Conservation (phyloP, 53 echinoderm and acorn worm genomes). For the Temnopleurus reevesii region DNA sequence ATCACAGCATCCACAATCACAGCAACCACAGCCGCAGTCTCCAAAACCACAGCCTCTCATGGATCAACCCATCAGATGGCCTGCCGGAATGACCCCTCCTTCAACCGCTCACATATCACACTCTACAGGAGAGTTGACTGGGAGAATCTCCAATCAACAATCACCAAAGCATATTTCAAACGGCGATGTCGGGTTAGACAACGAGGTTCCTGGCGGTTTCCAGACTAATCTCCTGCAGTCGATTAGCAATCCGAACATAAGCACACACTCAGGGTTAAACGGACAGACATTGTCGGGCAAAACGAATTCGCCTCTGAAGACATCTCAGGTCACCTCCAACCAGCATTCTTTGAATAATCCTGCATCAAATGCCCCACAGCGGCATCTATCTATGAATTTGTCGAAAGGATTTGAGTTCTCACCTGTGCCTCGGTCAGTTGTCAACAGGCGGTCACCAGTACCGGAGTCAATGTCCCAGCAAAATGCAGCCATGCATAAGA, state of each 20-base stretch:
- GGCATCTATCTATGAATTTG: neutral
- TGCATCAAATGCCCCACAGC: neutral
- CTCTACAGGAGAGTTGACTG: conserved; percentile 34
- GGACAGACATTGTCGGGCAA: neutral
- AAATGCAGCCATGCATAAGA: neutral
- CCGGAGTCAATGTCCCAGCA: neutral
- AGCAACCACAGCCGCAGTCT: neutral
- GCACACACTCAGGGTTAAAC: neutral
- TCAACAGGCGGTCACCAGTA: conserved; percentile 38
- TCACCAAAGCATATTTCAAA: neutral
- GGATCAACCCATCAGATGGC: conserved; percentile 22
- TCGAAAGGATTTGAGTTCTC: neutral
- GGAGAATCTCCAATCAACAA: neutral
- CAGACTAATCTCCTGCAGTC: conserved; percentile 12
- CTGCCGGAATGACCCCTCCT: neutral
- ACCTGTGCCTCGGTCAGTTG: conserved; percentile 36
- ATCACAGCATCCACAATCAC: conserved; percentile 14
- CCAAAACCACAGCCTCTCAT: neutral
- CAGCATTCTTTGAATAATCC: neutral
- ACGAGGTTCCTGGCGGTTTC: conserved; percentile 10
- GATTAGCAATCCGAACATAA: conserved; percentile 34
- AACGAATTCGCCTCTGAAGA: neutral
- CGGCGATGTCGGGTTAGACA: neutral
- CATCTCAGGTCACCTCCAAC: neutral
- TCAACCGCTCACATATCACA: neutral